phyloP scores from a whole-genome alignment of 1,140 invertebrate species.

The Pogonomyrmex barbatus region DNA sequence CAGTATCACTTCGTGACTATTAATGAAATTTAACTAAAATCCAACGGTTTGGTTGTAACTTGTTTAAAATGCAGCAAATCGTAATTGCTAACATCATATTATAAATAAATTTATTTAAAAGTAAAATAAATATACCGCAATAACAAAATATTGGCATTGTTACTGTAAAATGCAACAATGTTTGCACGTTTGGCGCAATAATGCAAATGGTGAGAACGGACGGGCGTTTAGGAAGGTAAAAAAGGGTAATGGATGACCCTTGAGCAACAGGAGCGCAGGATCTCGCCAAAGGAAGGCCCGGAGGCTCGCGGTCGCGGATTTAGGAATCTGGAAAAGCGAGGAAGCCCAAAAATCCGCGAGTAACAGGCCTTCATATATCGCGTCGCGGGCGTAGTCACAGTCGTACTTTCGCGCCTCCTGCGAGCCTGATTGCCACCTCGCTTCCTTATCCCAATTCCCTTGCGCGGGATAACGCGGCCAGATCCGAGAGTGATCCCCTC shows the following conservation, averaged over 20 bases:
- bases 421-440: constrained; percentile 79
- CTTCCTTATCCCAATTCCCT: constrained; percentile 83
- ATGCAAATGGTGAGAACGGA: constrained; percentile 12
- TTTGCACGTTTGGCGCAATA: neutral
- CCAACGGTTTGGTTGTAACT: neutral
- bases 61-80: neutral
- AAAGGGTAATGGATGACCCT: constrained; percentile 85
- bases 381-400: constrained; percentile 12
- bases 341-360: constrained; percentile 78
- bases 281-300: constrained; percentile 65
- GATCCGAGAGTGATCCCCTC: constrained; percentile 31
- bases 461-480: constrained; percentile 72
- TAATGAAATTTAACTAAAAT: constrained; percentile 2
- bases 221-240: constrained; percentile 76
- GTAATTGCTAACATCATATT: neutral
- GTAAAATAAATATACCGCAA: neutral
- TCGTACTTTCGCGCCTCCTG: constrained; percentile 73
- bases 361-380: constrained; percentile 79
- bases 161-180: neutral
- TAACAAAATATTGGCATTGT: neutral
- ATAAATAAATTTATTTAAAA: neutral
- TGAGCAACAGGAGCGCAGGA: constrained; percentile 83
- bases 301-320: constrained; percentile 24
- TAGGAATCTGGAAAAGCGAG: constrained; percentile 65
- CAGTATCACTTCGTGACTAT: neutral